phyloP scores from a whole-genome alignment of 2,888 invertebrate species.

The Choristoneura rosaceana region DNA sequence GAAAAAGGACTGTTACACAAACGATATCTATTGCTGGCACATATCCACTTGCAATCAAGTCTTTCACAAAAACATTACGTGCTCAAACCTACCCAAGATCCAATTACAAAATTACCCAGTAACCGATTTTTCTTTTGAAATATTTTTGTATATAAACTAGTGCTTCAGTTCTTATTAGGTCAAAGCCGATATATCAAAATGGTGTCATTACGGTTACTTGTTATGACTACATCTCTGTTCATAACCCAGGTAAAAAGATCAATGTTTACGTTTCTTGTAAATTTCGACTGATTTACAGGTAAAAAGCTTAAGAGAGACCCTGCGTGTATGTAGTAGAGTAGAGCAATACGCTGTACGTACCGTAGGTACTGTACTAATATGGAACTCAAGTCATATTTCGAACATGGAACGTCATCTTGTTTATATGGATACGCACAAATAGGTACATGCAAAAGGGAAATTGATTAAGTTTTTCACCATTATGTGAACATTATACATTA shows the following conservation, averaged over 20 bases:
- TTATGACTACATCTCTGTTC: constrained; percentile 37
- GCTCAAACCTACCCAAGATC: constrained; percentile 51
- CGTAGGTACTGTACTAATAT: too few relatives aligned
- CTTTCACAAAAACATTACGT: constrained; percentile 56
- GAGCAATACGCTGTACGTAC: too few relatives aligned
- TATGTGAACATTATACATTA: background rate
- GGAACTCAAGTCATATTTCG: too few relatives aligned
- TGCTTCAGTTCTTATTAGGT: constrained; percentile 50
- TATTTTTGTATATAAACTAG: constrained; percentile 65
- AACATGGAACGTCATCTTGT: too few relatives aligned
- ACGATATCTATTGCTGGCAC: constrained; percentile 55
- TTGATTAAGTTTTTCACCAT: too few relatives aligned
- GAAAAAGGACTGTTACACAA: constrained; percentile 54
- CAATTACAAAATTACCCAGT: constrained; percentile 61
- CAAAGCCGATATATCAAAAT: constrained; percentile 61
- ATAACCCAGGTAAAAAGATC: constrained; percentile 24
- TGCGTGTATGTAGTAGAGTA: too few relatives aligned
- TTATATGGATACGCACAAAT: too few relatives aligned
- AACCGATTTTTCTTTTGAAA: constrained; percentile 69
- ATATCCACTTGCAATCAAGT: constrained; percentile 40
- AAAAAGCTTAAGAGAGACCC: too few relatives aligned
- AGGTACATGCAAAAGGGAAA: too few relatives aligned
- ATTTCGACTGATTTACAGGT: too few relatives aligned
- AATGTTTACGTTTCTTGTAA: background rate
- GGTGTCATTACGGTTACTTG: constrained; percentile 55